Evolutionary conservation across 2,797 vertebrate genomes (phyloP).

Genomic region (Allobates femoralis): DNA sequence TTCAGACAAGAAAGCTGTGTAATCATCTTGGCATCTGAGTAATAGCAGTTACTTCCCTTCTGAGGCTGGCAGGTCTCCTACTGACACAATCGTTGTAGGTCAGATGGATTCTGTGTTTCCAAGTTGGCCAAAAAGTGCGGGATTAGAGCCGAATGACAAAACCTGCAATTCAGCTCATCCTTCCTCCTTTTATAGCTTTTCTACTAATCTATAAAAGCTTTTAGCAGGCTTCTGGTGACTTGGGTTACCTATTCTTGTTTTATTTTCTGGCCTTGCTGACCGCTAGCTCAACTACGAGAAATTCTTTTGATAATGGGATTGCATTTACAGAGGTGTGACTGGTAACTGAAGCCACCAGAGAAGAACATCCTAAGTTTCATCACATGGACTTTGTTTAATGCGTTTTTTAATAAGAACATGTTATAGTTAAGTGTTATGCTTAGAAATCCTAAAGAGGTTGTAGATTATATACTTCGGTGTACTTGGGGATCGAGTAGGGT

Average conservation of each 20-base stretch:
- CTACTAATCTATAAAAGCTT: conserved; percentile 35
- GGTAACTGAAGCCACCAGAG: conserved; percentile 1
- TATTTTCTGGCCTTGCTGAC: conserved; percentile 1
- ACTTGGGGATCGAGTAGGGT: not conserved
- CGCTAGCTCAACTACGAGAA: not conserved
- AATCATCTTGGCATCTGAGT: conserved; percentile 46
- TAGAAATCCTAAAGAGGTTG: not conserved
- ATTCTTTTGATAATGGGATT: conserved; percentile 18
- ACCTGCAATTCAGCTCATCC: conserved; percentile 36
- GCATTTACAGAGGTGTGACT: not conserved
- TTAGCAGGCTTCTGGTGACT: conserved; percentile 26
- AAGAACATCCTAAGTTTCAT: not conserved
- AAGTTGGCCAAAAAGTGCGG: conserved; percentile 43
- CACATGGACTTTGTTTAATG: not conserved
- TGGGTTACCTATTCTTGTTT: conserved; percentile 22
- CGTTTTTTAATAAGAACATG: not conserved
- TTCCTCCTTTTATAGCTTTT: conserved; percentile 32
- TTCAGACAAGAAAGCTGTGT: conserved; percentile 40
- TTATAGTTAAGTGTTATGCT: not conserved
- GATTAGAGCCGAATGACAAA: conserved; percentile 44
- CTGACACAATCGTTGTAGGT: conserved; percentile 55
- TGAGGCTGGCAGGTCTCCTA: conserved; percentile 12
- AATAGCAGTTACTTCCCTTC: conserved; percentile 31
- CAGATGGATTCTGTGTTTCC: conserved; percentile 41
- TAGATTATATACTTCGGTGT: not conserved